Conservation (phyloP, 2,113 vertebrate genomes). For the Leptodactylus fuscus region DNA sequence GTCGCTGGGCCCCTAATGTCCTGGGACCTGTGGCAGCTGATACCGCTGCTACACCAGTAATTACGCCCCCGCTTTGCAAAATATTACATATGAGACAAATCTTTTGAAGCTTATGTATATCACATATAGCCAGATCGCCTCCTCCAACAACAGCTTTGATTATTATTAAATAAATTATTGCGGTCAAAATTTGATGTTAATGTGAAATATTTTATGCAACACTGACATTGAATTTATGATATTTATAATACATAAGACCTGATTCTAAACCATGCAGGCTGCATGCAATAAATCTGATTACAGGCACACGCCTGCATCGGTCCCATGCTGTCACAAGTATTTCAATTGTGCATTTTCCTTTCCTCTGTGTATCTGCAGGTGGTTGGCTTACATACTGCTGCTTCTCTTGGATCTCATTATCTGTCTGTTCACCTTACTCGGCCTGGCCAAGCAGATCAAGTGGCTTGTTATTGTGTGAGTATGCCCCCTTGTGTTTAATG, state of each 20-base stretch:
- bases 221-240: background rate
- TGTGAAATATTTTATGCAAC: background rate
- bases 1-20: too few relatives aligned
- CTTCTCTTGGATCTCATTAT: constrained; percentile 86
- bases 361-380: constrained; percentile 70
- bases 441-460: constrained; percentile 88
- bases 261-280: background rate
- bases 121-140: too few relatives aligned
- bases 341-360: constrained; percentile 26
- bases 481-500: constrained; percentile 5
- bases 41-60: too few relatives aligned
- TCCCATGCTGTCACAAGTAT: constrained; percentile 3
- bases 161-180: too few relatives aligned
- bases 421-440: constrained; percentile 89
- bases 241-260: background rate
- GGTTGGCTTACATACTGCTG: constrained; percentile 86
- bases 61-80: too few relatives aligned
- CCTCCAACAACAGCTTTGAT: too few relatives aligned
- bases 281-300: constrained; percentile 9
- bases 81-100: too few relatives aligned
- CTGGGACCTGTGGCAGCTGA: too few relatives aligned
- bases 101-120: too few relatives aligned
- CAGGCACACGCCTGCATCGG: background rate
- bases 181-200: background rate
- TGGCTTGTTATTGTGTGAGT: constrained; percentile 91